Base-by-base conservation (phyloP, 2,888 invertebrate species). In the Auanema freiburgensis region DNA sequence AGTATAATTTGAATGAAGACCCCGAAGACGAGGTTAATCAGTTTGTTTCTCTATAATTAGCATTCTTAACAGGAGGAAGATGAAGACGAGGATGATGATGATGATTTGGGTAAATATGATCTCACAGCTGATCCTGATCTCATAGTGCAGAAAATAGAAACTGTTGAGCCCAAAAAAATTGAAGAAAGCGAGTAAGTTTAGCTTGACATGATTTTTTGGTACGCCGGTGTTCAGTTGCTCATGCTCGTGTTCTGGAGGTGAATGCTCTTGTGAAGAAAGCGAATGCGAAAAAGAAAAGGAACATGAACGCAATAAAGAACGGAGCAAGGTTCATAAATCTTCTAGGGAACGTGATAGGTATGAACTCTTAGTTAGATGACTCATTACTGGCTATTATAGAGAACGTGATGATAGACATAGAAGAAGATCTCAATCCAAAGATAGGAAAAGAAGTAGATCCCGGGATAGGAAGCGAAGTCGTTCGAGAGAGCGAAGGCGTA, bases 171-270 rank as follows among this genome's bases (percentile, higher is more conserved):
- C 54, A 57, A 46, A 62, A 63, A 40, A 25, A 44, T 25, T 40
- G 65, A 63, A 8, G 71, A 69, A 50, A 71, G 73, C 73, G 69
- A 74, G 73, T 73, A 23, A 62, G 71, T 63, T 23, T 4, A 52
- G n/a, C 12, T 12, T 21, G 8, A 5, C 24, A 52, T 12, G 21
- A n/a, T 52, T 1, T 52, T 5, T 11, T n/a, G 5, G 52, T n/a
- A 18, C 46, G 5, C 21, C 18, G 11, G 16, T 53, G 12, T 72
- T 71, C 63, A 79, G 78, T 40, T 82, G 82, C 57, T 79, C 82
- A 1, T 82, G 82, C 58, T 81, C 81, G 1, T 82, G 81, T 57
- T 77, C 77, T 33, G 82, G 81, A 14, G 82, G 80, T 8, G 80
- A 80, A 56, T 82, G 82, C 56, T 80, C 80, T 0, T 82, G 82